Conservation (phyloP, 2,888 invertebrate genomes). For the Napeogenes sylphis region DNA sequence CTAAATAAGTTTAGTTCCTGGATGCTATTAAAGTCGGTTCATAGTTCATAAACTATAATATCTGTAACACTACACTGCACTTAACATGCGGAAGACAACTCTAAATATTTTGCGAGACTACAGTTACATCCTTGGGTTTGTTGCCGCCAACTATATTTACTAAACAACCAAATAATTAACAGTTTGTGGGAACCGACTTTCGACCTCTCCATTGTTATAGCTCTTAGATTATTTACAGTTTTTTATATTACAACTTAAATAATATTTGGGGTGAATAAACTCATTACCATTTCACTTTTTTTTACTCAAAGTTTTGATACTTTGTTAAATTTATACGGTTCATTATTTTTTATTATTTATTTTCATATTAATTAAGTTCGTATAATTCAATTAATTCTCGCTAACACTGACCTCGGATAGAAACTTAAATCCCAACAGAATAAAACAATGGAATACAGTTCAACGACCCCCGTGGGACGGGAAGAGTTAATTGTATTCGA, state of each 20-base stretch:
- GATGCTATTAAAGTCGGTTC: too few species aligned
- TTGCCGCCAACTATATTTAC: conserved; percentile 38
- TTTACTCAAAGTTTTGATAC: too few species aligned
- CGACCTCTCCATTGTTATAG: background rate
- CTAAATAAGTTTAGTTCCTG: too few species aligned
- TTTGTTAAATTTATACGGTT: too few species aligned
- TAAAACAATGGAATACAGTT: conserved; percentile 46
- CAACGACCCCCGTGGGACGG: conserved; percentile 60
- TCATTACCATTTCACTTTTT: too few species aligned
- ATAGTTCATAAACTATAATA: too few species aligned
- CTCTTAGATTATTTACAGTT: background rate
- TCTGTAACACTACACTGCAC: too few species aligned
- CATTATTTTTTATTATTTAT: too few species aligned
- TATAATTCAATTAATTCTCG: too few species aligned
- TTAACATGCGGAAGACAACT: conserved; percentile 33
- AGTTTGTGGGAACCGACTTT: conserved; percentile 6
- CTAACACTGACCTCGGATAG: conserved; percentile 10
- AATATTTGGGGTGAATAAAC: too few species aligned
- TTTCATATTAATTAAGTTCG: too few species aligned
- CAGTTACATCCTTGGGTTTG: conserved; percentile 50
- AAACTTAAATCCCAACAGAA: conserved; percentile 24
- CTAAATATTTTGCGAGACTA: conserved; percentile 47
- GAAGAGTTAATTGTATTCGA: conserved; percentile 51
- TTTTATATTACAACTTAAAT: background rate
- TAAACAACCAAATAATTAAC: conserved; percentile 33